Evolutionary conservation across 2,888 invertebrate species (phyloP).

Genomic region (Ophion costatus): DNA sequence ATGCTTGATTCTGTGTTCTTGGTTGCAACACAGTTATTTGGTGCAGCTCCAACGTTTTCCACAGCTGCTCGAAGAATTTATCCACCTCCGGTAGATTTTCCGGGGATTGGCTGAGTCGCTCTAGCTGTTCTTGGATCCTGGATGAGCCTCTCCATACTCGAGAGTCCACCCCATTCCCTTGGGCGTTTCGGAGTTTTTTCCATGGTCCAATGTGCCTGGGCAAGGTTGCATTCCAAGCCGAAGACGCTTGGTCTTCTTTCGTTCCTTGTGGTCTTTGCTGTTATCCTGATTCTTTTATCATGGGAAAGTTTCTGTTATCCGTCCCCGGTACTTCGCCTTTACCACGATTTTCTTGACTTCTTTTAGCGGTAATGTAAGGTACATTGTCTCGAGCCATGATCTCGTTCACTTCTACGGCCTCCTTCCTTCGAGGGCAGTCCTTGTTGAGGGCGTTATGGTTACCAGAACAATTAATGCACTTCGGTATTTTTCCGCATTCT

Average conservation of each 20-base stretch:
- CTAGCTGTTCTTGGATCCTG: constrained; percentile 1
- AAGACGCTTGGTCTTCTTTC: neutral
- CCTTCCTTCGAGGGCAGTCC: neutral
- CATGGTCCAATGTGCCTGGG: neutral
- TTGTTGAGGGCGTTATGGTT: neutral
- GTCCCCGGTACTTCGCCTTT: constrained; percentile 2
- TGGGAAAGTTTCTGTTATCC: constrained; percentile 12
- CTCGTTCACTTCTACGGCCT: neutral
- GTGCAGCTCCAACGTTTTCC: neutral
- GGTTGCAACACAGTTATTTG: neutral
- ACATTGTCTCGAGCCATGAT: constrained; percentile 5
- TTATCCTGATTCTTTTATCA: neutral
- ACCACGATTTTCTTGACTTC: neutral
- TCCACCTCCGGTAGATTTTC: constrained; percentile 1
- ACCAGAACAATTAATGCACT: neutral
- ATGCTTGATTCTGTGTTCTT: neutral
- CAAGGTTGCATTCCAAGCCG: neutral
- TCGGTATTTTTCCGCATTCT: neutral
- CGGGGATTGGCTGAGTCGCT: neutral
- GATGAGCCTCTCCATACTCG: constrained; percentile 13
- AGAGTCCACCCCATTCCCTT: neutral
- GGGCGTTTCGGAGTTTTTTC: constrained; percentile 5
- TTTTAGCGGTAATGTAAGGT: neutral
- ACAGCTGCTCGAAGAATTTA: constrained; percentile 14
- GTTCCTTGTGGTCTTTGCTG: neutral